Evolutionary conservation across 2,888 invertebrate genomes (phyloP).

Genomic region (Dexiosoma caninum): DNA sequence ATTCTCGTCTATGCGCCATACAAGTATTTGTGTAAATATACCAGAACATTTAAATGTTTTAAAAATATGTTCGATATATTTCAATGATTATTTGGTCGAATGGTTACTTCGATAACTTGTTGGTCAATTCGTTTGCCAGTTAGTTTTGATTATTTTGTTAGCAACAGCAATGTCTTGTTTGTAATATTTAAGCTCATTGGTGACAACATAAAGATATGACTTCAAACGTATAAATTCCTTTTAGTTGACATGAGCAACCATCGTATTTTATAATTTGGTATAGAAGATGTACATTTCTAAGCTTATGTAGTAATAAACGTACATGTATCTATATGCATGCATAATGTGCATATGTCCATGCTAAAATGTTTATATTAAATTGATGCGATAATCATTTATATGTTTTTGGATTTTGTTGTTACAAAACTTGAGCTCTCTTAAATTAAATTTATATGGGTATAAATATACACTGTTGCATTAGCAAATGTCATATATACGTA

Average conservation of each 20-base stretch:
- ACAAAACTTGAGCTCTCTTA: constrained; percentile 47
- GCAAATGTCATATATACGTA: too few species aligned
- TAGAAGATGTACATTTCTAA: neutral
- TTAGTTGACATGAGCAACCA: constrained; percentile 33
- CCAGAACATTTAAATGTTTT: constrained; percentile 9
- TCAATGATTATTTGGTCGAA: constrained; percentile 12
- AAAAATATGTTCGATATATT: neutral
- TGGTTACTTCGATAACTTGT: constrained; percentile 12
- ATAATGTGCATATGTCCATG: neutral
- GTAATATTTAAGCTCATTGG: constrained; percentile 53
- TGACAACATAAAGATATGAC: constrained; percentile 52
- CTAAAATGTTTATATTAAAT: neutral
- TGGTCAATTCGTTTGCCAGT: neutral
- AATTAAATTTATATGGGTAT: constrained; percentile 10
- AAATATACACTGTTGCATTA: neutral
- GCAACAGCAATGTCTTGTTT: constrained; percentile 46
- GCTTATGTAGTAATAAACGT: too few species aligned
- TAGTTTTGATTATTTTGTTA: constrained; percentile 38
- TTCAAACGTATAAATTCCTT: constrained; percentile 33
- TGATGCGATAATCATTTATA: constrained; percentile 60
- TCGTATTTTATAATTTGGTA: constrained; percentile 14
- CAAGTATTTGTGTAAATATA: neutral
- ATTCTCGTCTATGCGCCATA: neutral
- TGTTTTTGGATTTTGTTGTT: constrained; percentile 53
- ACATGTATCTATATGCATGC: neutral